A percentile compares a stretch with the other conserved stretches of the same genome.
These are phyloP conservation scores for Haplotaxodon microlepis DNA, from an alignment of 2,113 vertebrate species.

Conservation along the genomic window DNA sequence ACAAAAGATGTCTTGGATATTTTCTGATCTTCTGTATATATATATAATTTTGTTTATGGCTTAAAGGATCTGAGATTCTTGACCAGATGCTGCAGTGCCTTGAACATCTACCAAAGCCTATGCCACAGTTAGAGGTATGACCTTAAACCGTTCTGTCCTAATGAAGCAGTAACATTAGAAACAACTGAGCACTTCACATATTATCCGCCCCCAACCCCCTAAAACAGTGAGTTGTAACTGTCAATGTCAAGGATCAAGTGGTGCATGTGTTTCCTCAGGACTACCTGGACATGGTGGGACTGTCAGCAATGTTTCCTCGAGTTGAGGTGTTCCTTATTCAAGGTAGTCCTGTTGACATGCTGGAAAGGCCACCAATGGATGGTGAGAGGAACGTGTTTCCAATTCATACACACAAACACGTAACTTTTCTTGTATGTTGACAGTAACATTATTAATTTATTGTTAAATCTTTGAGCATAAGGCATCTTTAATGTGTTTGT, in stretches of 20 bases:
- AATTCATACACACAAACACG: neutral
- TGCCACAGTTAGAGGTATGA: conserved; percentile 74
- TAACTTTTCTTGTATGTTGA: neutral
- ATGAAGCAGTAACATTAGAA: neutral
- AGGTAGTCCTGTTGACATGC: conserved; percentile 76
- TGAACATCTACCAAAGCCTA: conserved; percentile 76
- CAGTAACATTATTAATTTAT: neutral
- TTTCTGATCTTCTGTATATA: neutral
- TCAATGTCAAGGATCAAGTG: neutral
- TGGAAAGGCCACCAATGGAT: conserved; percentile 74
- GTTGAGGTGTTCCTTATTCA: conserved; percentile 80
- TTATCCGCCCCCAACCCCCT: neutral
- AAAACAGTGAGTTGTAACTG: neutral
- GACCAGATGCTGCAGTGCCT: conserved; percentile 77
- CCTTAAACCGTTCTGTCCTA: neutral
- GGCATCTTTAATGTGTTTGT: neutral
- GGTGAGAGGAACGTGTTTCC: conserved; percentile 44
- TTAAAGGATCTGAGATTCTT: conserved; percentile 70
- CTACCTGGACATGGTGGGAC: conserved; percentile 74
- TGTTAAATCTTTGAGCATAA: neutral
- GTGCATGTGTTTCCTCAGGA: conserved; percentile 57
- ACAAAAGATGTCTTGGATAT: neutral
- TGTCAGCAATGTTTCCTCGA: conserved; percentile 74
- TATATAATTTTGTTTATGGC: neutral
- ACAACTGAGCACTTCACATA: neutral